A percentile compares a stretch with the other conserved stretches of the same genome.
phyloP scores from a whole-genome alignment of 1,140 invertebrate species.

The Drosophila kohkoa region DNA sequence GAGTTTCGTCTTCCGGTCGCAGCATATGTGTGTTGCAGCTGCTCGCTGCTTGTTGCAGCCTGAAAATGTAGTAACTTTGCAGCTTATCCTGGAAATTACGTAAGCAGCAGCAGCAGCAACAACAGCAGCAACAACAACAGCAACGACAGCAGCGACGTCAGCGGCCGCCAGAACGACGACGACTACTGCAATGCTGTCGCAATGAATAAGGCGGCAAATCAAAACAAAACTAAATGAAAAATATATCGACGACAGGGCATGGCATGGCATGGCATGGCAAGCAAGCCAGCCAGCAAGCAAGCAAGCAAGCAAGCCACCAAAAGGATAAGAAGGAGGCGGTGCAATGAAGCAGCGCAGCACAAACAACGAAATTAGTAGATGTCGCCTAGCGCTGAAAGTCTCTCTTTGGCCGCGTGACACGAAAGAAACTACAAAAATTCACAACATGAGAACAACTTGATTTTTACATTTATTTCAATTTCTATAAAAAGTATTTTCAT shows the following conservation, averaged over 20 bases:
- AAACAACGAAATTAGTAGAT: slow-evolving; percentile 75
- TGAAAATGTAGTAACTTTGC: slow-evolving; percentile 82
- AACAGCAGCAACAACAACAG: slow-evolving; percentile 28
- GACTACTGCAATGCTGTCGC: slow-evolving; percentile 82
- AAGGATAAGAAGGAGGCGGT: slow-evolving; percentile 3
- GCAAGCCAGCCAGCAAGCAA: too few relatives aligned
- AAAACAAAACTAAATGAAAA: slow-evolving; percentile 83
- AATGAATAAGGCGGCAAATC: slow-evolving; percentile 83
- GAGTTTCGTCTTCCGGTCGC: slow-evolving; percentile 60
- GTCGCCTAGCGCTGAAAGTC: slow-evolving; percentile 10
- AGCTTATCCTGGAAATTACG: slow-evolving; percentile 83
- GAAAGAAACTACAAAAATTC: too few relatives aligned
- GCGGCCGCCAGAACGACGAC: slow-evolving; percentile 64
- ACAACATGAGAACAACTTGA: too few relatives aligned
- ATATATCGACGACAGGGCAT: slow-evolving; percentile 76
- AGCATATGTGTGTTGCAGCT: slow-evolving; percentile 60
- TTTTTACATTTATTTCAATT: too few relatives aligned
- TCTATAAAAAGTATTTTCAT: too few relatives aligned
- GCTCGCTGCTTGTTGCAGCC: slow-evolving; percentile 52
- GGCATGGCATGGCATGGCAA: not conserved
- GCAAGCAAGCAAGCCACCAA: slow-evolving; percentile 5
- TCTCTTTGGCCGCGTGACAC: slow-evolving; percentile 20
- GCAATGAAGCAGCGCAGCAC: slow-evolving; percentile 77
- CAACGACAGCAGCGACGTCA: slow-evolving; percentile 39
- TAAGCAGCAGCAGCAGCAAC: slow-evolving; percentile 61